These are phyloP conservation scores for Calcarius ornatus DNA, from an alignment of 2,113 vertebrate genomes.

Conservation along the genomic window DNA sequence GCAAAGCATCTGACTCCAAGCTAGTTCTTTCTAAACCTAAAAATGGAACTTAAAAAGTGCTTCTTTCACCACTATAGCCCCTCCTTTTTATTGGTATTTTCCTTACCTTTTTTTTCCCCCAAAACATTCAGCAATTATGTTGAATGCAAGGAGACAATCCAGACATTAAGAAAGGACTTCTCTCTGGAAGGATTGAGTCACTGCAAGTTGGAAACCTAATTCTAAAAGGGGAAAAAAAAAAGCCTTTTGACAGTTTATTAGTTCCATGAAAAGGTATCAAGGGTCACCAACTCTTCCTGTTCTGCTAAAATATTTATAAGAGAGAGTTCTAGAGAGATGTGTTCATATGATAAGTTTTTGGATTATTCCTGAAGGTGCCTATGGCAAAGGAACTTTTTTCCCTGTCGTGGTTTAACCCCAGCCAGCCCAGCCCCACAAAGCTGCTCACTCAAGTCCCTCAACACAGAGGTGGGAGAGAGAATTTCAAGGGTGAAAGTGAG, in stretches of 20 bases:
- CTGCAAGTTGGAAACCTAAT: not conserved
- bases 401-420: not conserved
- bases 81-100: not conserved
- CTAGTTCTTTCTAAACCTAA: not conserved
- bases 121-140: no score
- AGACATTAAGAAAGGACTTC: not conserved
- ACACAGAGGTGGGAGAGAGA: not conserved
- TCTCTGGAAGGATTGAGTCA: not conserved
- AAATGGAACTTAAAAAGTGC: not conserved
- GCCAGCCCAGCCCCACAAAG: not conserved
- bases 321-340: not conserved
- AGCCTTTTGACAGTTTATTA: not conserved
- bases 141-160: not conserved
- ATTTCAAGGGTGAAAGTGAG: not conserved
- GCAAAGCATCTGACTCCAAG: not conserved
- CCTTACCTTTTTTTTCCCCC: rapidly evolving
- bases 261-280: not conserved
- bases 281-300: not conserved
- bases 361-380: not conserved
- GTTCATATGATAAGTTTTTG: not conserved
- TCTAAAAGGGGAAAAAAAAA: not conserved
- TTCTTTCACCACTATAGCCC: not conserved
- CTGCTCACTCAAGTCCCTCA: not conserved
- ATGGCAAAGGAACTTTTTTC: not conserved
- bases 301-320: conserved; percentile 13